phyloP scores from a whole-genome alignment of 2,888 invertebrate species.

The Ferrisia virgata region DNA sequence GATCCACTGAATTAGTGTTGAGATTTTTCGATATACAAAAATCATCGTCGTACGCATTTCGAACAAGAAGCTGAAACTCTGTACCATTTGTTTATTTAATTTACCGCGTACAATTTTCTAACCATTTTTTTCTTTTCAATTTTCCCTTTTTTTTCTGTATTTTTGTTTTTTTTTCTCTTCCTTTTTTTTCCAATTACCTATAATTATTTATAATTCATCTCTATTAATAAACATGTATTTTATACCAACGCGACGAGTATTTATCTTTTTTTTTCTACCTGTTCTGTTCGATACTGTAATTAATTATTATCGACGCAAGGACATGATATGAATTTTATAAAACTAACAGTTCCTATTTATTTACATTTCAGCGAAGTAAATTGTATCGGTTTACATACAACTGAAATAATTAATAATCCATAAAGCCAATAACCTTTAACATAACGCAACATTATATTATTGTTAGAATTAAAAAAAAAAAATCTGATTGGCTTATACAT shows the following conservation, averaged over 20 bases:
- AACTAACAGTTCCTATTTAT: too few relatives aligned
- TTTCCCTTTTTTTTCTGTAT: constrained; percentile 5
- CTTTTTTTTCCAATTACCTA: constrained; percentile 3
- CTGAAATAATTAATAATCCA: too few relatives aligned
- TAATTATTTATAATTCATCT: not conserved
- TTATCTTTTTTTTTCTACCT: not conserved
- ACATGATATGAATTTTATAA: not conserved
- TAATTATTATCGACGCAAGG: not conserved
- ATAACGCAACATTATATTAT: too few relatives aligned
- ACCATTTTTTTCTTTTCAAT: constrained; percentile 29
- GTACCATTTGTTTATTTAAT: not conserved
- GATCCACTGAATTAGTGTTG: constrained; percentile 23
- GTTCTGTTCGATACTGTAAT: too few relatives aligned
- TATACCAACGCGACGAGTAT: too few relatives aligned
- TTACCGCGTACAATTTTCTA: constrained; percentile 12
- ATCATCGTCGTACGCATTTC: constrained; percentile 24
- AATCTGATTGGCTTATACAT: too few relatives aligned
- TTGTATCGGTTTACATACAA: too few relatives aligned
- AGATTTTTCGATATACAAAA: constrained; percentile 10
- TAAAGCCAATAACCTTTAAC: too few relatives aligned
- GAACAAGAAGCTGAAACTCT: constrained; percentile 8
- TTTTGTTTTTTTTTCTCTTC: not conserved
- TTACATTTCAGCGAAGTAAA: too few relatives aligned
- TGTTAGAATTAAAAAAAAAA: too few relatives aligned
- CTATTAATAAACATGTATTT: not conserved